Evolutionary conservation across 1,140 invertebrate genomes (phyloP).

Genomic region (Homalodisca vitripennis): DNA sequence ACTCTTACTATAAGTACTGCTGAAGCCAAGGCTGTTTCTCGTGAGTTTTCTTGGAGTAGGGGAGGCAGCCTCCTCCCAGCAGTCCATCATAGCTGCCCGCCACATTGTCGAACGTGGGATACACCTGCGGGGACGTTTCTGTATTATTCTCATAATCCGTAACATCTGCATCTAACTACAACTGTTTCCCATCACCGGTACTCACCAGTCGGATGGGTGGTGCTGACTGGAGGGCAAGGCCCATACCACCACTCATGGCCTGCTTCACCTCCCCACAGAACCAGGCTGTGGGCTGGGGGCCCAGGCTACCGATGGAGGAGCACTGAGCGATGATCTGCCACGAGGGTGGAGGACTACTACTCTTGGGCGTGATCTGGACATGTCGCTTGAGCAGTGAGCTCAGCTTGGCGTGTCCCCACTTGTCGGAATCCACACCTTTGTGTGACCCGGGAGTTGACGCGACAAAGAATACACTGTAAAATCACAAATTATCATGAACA

Average conservation of each 20-base stretch:
- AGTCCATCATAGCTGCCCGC: constrained; percentile 79
- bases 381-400: constrained; percentile 63
- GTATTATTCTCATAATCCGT: too few relatives aligned
- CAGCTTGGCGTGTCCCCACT: constrained; percentile 74
- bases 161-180: too few relatives aligned
- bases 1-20: constrained; percentile 71
- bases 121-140: too few relatives aligned
- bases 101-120: constrained; percentile 78
- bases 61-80: constrained; percentile 83
- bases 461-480: constrained; percentile 76
- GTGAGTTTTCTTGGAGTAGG: constrained; percentile 76
- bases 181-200: too few relatives aligned
- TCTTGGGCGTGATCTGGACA: constrained; percentile 54
- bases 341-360: constrained; percentile 53
- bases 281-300: constrained; percentile 68
- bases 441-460: constrained; percentile 82
- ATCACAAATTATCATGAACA: background rate
- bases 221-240: constrained; percentile 16
- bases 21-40: constrained; percentile 85
- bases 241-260: constrained; percentile 45
- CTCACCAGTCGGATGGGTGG: constrained; percentile 47
- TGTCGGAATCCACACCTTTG: constrained; percentile 52
- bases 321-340: constrained; percentile 81
- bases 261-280: constrained; percentile 62
- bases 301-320: constrained; percentile 87